A percentile compares a stretch with the other conserved stretches of the same genome.
Conservation (phyloP, 30 jellyfish, hydroid and myxozoan genomes). For the Pseudorhiza aurosa region DNA sequence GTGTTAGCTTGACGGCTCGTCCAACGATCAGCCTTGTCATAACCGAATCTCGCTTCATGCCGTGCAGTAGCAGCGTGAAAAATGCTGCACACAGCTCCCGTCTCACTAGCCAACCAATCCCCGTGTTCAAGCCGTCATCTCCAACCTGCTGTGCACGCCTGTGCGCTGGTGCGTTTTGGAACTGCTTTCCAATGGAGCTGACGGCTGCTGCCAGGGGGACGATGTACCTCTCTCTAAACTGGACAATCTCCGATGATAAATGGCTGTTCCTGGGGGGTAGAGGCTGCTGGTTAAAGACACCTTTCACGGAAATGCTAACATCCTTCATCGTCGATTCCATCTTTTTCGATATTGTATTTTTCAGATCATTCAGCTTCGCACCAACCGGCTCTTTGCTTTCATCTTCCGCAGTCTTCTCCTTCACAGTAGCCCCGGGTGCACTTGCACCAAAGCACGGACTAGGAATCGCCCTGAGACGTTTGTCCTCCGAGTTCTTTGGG, state of each 20-base stretch:
- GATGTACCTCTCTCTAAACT: slow-evolving; percentile 21
- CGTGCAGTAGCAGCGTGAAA: slow-evolving; percentile 32
- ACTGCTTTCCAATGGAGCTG: slow-evolving; percentile 36
- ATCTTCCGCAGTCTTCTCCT: not conserved
- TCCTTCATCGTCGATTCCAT: not conserved
- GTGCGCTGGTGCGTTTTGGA: slow-evolving; percentile 19
- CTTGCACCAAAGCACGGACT: slow-evolving; percentile 29
- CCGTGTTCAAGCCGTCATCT: slow-evolving; percentile 28
- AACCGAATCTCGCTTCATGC: slow-evolving; percentile 26
- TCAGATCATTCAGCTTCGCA: not conserved
- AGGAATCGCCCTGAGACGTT: slow-evolving; percentile 11
- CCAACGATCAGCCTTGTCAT: slow-evolving; percentile 21
- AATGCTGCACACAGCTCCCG: slow-evolving; percentile 48
- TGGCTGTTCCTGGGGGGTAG: slow-evolving; percentile 13
- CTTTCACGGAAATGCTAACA: not conserved
- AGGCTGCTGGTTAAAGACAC: not conserved
- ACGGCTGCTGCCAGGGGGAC: slow-evolving; percentile 34
- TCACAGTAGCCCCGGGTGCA: not conserved
- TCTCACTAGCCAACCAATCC: slow-evolving; percentile 56
- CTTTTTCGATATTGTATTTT: slow-evolving; percentile 9
- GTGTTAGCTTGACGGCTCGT: not conserved
- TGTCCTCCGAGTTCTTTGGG: not conserved
- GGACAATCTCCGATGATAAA: slow-evolving; percentile 21
- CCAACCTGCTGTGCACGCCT: slow-evolving; percentile 30
- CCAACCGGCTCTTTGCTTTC: not conserved